These are phyloP conservation scores for Periplaneta americana DNA, from an alignment of 1,140 invertebrate genomes.

Conservation along the genomic window DNA sequence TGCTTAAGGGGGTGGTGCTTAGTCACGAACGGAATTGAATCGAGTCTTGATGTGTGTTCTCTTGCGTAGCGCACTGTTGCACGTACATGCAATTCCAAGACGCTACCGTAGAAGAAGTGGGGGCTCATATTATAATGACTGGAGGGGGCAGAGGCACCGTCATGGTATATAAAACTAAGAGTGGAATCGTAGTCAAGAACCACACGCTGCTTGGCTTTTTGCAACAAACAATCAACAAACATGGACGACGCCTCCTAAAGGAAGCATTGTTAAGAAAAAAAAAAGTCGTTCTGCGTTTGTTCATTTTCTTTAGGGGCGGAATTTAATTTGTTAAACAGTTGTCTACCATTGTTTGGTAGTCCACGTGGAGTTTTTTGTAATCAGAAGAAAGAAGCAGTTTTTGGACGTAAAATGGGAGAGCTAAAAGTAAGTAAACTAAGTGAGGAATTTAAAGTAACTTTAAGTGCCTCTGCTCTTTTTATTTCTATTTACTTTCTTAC, in stretches of 20 bases:
- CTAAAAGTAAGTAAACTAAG: neutral
- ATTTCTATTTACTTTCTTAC: neutral
- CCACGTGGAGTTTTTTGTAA: neutral
- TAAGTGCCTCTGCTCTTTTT: neutral
- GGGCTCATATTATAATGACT: neutral
- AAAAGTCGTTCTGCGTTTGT: neutral
- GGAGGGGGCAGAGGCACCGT: neutral
- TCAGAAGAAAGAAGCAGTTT: neutral
- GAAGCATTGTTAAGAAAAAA: neutral
- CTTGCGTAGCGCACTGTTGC: neutral
- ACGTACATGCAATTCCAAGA: neutral
- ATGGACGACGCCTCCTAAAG: neutral
- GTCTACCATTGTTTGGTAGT: neutral
- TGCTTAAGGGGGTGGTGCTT: too few relatives aligned
- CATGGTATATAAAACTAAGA: neutral
- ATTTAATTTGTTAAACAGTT: neutral
- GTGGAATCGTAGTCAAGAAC: too few relatives aligned
- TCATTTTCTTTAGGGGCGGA: neutral
- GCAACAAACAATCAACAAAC: neutral
- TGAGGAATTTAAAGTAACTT: neutral
- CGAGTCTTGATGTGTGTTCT: too few relatives aligned
- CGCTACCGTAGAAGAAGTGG: neutral
- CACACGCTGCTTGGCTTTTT: neutral
- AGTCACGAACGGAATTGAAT: too few relatives aligned
- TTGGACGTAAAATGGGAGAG: neutral